Percentiles rank a stretch among this genome's conserved stretches.
phyloP scores from a whole-genome alignment of 2,113 vertebrate species.

The Percopsis transmontana region DNA sequence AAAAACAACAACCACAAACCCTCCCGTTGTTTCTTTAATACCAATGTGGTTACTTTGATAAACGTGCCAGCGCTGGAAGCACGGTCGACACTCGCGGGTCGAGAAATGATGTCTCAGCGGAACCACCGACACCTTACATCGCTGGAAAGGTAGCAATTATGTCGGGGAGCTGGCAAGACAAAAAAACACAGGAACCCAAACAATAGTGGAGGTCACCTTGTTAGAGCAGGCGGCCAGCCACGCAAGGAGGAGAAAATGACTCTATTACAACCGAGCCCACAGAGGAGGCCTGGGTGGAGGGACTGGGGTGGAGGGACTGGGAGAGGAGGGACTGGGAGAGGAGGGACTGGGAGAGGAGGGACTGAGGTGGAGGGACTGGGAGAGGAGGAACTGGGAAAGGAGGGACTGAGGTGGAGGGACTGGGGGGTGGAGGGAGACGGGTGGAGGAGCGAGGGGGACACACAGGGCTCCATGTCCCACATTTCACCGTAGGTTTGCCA shows the following conservation, averaged over 20 bases:
- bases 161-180: slow-evolving; percentile 55
- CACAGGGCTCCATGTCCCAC: background rate
- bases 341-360: background rate
- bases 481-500: slow-evolving; percentile 7
- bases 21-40: too few species aligned
- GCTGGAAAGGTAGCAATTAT: slow-evolving; percentile 67
- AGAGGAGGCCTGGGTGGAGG: slow-evolving; percentile 8
- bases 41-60: background rate
- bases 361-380: slow-evolving; percentile 5
- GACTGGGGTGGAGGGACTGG: slow-evolving; percentile 5
- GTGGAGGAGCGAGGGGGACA: background rate
- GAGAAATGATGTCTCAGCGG: slow-evolving; percentile 51
- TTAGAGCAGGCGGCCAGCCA: slow-evolving; percentile 65
- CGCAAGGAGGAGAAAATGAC: slow-evolving; percentile 67
- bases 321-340: background rate
- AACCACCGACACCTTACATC: slow-evolving; percentile 52
- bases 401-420: slow-evolving; percentile 2
- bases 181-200: slow-evolving; percentile 61
- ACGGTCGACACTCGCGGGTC: slow-evolving; percentile 34
- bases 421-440: background rate
- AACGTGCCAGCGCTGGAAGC: background rate
- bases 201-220: slow-evolving; percentile 74
- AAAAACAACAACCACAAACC: too few species aligned
- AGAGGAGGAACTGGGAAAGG: background rate
- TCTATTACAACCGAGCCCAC: slow-evolving; percentile 64